These are phyloP conservation scores for Alectura lathami DNA, from an alignment of 2,113 vertebrate species.

Conservation along the genomic window DNA sequence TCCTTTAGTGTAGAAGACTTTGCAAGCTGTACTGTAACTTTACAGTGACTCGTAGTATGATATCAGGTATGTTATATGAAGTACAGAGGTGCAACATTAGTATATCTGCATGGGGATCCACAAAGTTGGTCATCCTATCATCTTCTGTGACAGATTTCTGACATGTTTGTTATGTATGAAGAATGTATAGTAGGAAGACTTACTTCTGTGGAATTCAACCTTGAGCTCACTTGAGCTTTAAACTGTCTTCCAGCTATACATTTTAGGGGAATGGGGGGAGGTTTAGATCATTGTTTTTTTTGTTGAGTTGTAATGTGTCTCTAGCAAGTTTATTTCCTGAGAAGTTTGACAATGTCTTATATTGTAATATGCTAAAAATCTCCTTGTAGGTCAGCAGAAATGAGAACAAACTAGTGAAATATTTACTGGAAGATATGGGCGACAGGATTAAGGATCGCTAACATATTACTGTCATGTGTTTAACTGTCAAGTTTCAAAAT, in stretches of 20 bases:
- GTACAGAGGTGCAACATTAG: not conserved
- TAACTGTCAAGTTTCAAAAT: not conserved
- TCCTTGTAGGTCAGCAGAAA: slow-evolving; percentile 48
- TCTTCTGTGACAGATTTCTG: slow-evolving; percentile 33
- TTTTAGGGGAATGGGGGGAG: not conserved
- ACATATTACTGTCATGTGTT: not conserved
- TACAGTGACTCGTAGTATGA: slow-evolving; percentile 21
- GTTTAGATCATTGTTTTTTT: not conserved
- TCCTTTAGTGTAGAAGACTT: slow-evolving; percentile 50
- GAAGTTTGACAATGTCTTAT: slow-evolving; percentile 61
- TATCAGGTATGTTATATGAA: not conserved
- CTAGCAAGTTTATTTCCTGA: slow-evolving; percentile 39
- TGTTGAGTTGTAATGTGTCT: not conserved
- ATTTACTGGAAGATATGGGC: slow-evolving; percentile 34
- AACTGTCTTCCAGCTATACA: not conserved
- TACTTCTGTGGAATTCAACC: not conserved
- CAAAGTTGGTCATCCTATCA: not conserved
- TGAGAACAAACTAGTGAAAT: slow-evolving; percentile 52
- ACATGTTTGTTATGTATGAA: not conserved
- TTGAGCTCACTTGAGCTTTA: not conserved
- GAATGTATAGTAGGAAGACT: not conserved
- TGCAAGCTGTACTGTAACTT: slow-evolving; percentile 34
- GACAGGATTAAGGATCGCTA: not conserved
- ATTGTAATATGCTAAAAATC: slow-evolving; percentile 54
- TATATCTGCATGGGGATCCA: not conserved